phyloP scores from a whole-genome alignment of 2,888 invertebrate genomes.

The Deroplatys truncata region DNA sequence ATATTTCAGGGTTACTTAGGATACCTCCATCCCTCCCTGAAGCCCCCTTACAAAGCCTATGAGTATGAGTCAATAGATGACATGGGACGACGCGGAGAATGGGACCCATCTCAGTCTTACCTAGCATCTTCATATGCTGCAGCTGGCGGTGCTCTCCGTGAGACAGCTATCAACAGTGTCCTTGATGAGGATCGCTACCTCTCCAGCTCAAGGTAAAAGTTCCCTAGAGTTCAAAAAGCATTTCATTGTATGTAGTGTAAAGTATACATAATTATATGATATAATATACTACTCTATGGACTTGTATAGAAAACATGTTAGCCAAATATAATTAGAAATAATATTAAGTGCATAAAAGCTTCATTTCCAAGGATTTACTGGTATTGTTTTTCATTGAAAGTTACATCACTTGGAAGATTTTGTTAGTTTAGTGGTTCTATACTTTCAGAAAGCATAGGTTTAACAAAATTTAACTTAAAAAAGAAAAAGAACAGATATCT shows the following conservation, averaged over 20 bases:
- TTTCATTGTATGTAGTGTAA: not conserved
- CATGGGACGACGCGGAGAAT: slow-evolving; percentile 38
- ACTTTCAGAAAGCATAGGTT: no score
- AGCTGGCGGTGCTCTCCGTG: slow-evolving; percentile 41
- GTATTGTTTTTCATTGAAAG: no score
- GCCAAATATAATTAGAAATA: no score
- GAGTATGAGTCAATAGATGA: slow-evolving; percentile 46
- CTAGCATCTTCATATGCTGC: slow-evolving; percentile 41
- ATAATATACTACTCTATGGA: no score
- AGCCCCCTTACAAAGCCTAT: slow-evolving; percentile 44
- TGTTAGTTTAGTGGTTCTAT: no score
- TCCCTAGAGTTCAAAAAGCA: not conserved
- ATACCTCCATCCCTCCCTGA: slow-evolving; percentile 37
- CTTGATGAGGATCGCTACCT: slow-evolving; percentile 39
- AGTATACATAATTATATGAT: not conserved
- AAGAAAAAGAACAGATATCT: no score
- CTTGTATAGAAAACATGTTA: not conserved
- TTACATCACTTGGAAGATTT: no score
- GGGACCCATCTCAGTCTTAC: slow-evolving; percentile 43
- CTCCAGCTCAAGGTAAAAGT: slow-evolving; percentile 32
- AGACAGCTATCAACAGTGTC: slow-evolving; percentile 44
- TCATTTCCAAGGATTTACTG: no score
- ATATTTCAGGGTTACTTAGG: slow-evolving; percentile 34
- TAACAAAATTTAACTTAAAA: no score
- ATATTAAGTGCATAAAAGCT: no score